Evolutionary conservation across 2,888 invertebrate genomes (phyloP).

Genomic region (Charanyca ferruginea): DNA sequence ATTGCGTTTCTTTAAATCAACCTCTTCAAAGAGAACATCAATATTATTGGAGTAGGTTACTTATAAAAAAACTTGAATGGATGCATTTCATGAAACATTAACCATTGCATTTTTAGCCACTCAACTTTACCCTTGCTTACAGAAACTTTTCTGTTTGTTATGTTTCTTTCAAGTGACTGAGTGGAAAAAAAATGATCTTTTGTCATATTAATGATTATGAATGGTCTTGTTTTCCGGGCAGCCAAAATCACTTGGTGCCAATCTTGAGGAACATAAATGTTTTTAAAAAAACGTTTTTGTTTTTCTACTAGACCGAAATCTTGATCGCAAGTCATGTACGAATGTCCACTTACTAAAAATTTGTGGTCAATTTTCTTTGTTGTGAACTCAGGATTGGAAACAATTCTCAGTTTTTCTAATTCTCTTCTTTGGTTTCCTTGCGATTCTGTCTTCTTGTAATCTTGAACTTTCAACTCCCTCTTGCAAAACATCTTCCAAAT

Average conservation of each 20-base stretch:
- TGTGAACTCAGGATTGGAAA: conserved; percentile 8
- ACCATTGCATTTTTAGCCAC: conserved; percentile 12
- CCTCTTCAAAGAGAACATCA: conserved; percentile 20
- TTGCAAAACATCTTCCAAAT: no score
- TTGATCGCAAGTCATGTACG: conserved; percentile 17
- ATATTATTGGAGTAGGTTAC: conserved; percentile 10
- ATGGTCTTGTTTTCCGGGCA: conserved; percentile 1
- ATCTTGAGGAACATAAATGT: conserved; percentile 13
- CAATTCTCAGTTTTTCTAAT: conserved; percentile 1
- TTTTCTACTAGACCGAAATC: conserved; percentile 13
- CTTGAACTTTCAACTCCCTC: no score
- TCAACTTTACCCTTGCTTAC: conserved; percentile 4
- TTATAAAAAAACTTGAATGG: conserved; percentile 12
- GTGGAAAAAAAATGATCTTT: no score
- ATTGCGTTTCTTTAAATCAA: conserved; percentile 11
- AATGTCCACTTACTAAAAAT: conserved; percentile 12
- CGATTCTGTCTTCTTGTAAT: no score
- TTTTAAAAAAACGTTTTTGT: conserved; percentile 5
- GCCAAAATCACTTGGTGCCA: conserved; percentile 11
- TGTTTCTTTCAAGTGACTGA: no score
- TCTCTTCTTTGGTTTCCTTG: no score
- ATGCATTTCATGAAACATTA: conserved; percentile 3
- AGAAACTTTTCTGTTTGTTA: neutral
- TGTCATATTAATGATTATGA: conserved; percentile 6
- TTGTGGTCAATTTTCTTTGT: conserved; percentile 4